phyloP scores from a whole-genome alignment of 2,113 vertebrate species.

The Cinclus cinclus region DNA sequence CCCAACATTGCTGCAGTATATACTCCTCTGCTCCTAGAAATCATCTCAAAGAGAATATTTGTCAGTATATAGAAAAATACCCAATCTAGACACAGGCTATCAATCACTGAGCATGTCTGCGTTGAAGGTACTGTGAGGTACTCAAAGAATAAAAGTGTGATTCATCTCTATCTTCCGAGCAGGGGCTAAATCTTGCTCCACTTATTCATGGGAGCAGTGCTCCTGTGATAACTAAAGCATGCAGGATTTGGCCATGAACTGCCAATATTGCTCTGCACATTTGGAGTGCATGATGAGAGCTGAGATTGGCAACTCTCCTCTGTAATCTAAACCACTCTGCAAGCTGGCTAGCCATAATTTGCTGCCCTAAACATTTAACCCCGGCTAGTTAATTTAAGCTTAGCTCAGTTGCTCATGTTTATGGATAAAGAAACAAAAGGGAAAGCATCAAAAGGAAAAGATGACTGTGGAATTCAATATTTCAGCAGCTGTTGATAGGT shows the following conservation, averaged over 20 bases:
- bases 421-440: constrained; percentile 75
- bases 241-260: constrained; percentile 50
- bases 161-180: constrained; percentile 47
- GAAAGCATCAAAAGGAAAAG: constrained; percentile 77
- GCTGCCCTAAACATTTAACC: constrained; percentile 72
- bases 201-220: constrained; percentile 27
- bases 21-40: constrained; percentile 44
- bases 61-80: constrained; percentile 64
- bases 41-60: constrained; percentile 17
- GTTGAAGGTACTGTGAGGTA: constrained; percentile 37
- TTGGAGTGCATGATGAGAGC: constrained; percentile 60
- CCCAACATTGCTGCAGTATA: not conserved
- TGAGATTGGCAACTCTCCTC: constrained; percentile 56
- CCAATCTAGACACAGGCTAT: constrained; percentile 63
- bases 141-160: constrained; percentile 66
- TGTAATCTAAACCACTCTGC: constrained; percentile 63
- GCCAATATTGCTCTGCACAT: constrained; percentile 28
- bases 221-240: constrained; percentile 9
- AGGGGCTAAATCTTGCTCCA: constrained; percentile 48
- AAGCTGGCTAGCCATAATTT: constrained; percentile 36
- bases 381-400: constrained; percentile 72
- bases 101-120: constrained; percentile 50
- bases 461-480: constrained; percentile 73
- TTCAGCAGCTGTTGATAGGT: constrained; percentile 69
- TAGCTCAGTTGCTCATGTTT: constrained; percentile 75